Conservation (phyloP, 2,113 vertebrate genomes). For the Alces alces region DNA sequence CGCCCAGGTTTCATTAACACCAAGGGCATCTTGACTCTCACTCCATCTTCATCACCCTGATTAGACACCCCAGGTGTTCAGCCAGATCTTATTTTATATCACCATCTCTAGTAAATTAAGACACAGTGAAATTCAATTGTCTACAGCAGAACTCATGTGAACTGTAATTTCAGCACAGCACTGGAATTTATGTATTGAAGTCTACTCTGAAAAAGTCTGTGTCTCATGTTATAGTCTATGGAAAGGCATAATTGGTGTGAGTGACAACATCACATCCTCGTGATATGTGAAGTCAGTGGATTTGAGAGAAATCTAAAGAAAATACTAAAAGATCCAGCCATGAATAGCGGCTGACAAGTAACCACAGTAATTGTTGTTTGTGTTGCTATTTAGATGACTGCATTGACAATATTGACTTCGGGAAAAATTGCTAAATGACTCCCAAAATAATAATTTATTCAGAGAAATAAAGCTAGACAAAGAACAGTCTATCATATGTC, state of each 20-base stretch:
- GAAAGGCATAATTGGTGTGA: not conserved
- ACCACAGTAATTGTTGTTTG: not conserved
- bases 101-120: not conserved
- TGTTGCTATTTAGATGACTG: not conserved
- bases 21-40: not conserved
- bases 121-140: constrained; percentile 36
- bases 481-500: not conserved
- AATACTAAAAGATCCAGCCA: not conserved
- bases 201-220: not conserved
- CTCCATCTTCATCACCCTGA: not conserved
- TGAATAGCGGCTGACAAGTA: not conserved
- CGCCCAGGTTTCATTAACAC: rapidly evolving
- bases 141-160: constrained; percentile 29
- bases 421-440: not conserved
- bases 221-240: not conserved
- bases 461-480: not conserved
- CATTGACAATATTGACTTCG: not conserved
- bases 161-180: not conserved
- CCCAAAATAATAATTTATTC: not conserved
- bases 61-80: constrained; percentile 35
- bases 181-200: not conserved
- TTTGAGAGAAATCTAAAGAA: not conserved
- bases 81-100: constrained; percentile 33
- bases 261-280: not conserved
- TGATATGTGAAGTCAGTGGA: not conserved